phyloP scores from a whole-genome alignment of 2,888 invertebrate genomes.

The Callimorpha dominula region DNA sequence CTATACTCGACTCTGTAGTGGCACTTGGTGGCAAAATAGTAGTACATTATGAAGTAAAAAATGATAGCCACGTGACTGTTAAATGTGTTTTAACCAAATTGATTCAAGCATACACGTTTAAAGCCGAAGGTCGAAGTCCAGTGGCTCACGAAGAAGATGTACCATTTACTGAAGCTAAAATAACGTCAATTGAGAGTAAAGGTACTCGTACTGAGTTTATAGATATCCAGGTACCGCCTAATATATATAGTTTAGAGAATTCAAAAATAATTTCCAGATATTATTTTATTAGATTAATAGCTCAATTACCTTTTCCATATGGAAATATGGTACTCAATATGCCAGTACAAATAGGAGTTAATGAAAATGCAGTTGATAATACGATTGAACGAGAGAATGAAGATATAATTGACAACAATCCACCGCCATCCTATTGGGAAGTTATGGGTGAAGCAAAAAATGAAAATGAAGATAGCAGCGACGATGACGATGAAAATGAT shows the following conservation, averaged over 20 bases:
- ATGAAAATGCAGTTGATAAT: conserved; percentile 1
- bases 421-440: conserved; percentile 13
- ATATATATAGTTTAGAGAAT: conserved; percentile 47
- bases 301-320: conserved; percentile 55
- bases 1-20: conserved; percentile 51
- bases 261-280: conserved; percentile 54
- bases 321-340: conserved; percentile 49
- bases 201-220: conserved; percentile 44
- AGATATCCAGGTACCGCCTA: conserved; percentile 18
- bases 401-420: conserved; percentile 1
- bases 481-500: neutral
- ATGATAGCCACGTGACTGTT: conserved; percentile 51
- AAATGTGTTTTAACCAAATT: conserved; percentile 54
- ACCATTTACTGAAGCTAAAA: conserved; percentile 49
- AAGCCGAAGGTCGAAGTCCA: conserved; percentile 23
- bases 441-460: conserved; percentile 5
- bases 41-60: conserved; percentile 54
- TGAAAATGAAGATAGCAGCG: neutral
- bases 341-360: conserved; percentile 56
- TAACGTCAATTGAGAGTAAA: conserved; percentile 39
- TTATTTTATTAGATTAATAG: conserved; percentile 51
- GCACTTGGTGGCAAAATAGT: conserved; percentile 52
- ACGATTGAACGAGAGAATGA: neutral
- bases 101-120: conserved; percentile 48
- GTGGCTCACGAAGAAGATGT: conserved; percentile 8